Evolutionary conservation across 2,797 vertebrate species (phyloP), one percentile per base, ranked within the genome.

Genomic region (Ctenochaetus hawaiiensis): DNA sequence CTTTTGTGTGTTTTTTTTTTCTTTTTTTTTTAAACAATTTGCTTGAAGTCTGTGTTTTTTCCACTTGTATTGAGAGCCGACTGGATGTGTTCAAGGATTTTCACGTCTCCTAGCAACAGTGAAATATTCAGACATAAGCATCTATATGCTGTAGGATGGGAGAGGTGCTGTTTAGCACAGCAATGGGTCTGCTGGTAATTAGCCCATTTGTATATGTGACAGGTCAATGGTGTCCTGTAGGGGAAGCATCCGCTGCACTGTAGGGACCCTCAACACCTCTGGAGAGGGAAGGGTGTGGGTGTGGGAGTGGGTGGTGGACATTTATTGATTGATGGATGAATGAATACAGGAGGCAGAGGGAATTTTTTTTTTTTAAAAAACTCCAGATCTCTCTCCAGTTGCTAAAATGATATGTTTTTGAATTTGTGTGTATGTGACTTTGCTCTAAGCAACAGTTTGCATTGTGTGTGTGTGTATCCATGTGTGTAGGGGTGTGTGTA

Each of bases 41-140:
- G 78, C 70, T 76, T 82, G 60, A 82, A 81, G 57, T 87, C 75
- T 64, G 6, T 81, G 39, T 49, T 48, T 77, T 77, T 71, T 82
- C 49, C 51, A 62, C 80, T 83, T 68, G 75, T 79, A 69, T 83
- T 80, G 83, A 86, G 70, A 84, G 80, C 83, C 83, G 80, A 84
- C 82, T 90, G 81, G 72, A 88, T 89, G 78, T 78, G 73, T 81
- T 87, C 85, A 90, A 92, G 89, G 85, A 92, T 92, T 86, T 89
- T 86, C 73, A 85, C 0, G 89, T 93, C 77, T 83, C 92, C 89
- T 92, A 93, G 92, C 92, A 93, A 93, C 92, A 92, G 91, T 78
- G 89, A 79, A 89, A 89, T 87, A 89, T 86, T 89, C 72, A 88
- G 77, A 90, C 64, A 39, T 79, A 79, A 53, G 75, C 77, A 65